Evolutionary conservation across 2,797 vertebrate genomes (phyloP).

Genomic region (Myotis findleyi): DNA sequence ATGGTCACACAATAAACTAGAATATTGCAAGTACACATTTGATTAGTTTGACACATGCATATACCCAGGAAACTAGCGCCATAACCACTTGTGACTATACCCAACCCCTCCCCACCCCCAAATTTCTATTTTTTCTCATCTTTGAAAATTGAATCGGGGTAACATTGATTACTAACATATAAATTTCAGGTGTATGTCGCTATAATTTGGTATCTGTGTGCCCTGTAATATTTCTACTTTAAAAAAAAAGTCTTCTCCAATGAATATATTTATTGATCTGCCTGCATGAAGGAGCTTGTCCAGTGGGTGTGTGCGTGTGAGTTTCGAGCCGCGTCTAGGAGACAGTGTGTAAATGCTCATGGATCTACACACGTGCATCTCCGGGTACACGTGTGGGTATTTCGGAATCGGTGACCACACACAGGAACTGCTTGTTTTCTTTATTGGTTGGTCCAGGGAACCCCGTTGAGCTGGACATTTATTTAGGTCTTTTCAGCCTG

Average conservation of each 20-base stretch:
- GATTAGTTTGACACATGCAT: background rate
- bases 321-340: background rate
- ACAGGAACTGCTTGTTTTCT: background rate
- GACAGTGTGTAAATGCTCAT: accelerated
- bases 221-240: background rate
- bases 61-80: background rate
- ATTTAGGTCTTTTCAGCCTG: background rate
- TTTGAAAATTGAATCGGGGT: background rate
- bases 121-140: background rate
- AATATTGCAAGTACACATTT: background rate
- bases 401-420: background rate
- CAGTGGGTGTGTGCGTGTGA: accelerated
- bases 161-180: background rate
- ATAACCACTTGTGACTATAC: background rate
- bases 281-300: background rate
- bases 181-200: background rate
- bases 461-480: background rate
- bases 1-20: background rate
- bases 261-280: background rate
- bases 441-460: background rate
- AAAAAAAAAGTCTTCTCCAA: background rate
- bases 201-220: background rate
- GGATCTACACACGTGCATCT: background rate
- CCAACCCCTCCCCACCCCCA: background rate
- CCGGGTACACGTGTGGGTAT: background rate